Base-by-base conservation (phyloP, 2,888 invertebrate genomes). In the Melinaea marsaeus region DNA sequence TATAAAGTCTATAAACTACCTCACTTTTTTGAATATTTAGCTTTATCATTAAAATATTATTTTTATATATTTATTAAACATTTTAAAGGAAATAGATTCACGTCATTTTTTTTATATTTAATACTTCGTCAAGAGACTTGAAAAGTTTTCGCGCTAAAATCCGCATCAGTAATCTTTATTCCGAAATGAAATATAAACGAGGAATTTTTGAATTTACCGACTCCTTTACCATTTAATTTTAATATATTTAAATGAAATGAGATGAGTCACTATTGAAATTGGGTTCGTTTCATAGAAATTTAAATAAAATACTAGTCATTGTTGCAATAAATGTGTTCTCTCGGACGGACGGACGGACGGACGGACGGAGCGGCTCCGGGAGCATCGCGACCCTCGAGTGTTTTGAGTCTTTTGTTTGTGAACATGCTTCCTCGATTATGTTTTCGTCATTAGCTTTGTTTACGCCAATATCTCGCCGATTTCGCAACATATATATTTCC, bases 221-320 rank as follows among this genome's bases (percentile, higher is more conserved):
- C 22, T 60, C 54, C 2, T 32, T 55, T 68, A 34, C 9, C 32
- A 67, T 67, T 63, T 59, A 57, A 65, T 56, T 70, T 63, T 54
- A 70, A 66, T 64, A 64, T 60, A 71, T 68, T 61, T 62, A 58
- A 71, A 71, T 73, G 71, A 65, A 67, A 70, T 67, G 60, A 62
- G 62, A 65, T 73, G 71, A 75, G 66, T 75, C 72, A 71, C 60
- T 55, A 60, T 65, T 51, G 55, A 57, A 66, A 61, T 62, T 68
- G 64, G 60, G 63, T 68, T 62, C 62, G 65, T 69, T 79, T 75
- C 77, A 73, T 73, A 74, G 73, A 78, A 79, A 68, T 74, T 73
- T 78, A 75, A 67, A 71, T 68, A 71, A 76, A 84, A 86, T 88
- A 88, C 85, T 79, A 87, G 88, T 88, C 88, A 81, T 75, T 74